Percentiles rank a stretch among this genome's conserved stretches.
These are phyloP conservation scores for Himalopsyche kuldschensis DNA, from an alignment of 2,888 invertebrate species.

Conservation along the genomic window DNA sequence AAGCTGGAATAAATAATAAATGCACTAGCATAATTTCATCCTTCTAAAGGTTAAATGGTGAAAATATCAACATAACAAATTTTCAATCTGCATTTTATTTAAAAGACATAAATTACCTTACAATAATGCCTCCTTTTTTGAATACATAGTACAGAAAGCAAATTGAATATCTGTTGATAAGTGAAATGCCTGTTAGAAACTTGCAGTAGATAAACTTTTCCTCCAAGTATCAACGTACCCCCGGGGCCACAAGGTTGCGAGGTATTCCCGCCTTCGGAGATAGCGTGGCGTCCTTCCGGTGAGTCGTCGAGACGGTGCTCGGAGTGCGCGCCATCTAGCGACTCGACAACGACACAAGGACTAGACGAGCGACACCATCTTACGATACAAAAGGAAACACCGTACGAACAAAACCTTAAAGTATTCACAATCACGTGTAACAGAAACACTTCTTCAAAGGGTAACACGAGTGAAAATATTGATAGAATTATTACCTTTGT, in stretches of 20 bases:
- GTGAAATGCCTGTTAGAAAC: neutral
- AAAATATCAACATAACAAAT: neutral
- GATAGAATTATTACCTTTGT: neutral
- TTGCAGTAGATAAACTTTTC: slow-evolving; percentile 42
- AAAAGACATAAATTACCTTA: neutral
- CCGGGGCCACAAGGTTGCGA: neutral
- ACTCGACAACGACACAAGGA: slow-evolving; percentile 41
- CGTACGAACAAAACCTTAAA: slow-evolving; percentile 36
- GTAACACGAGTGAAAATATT: slow-evolving; percentile 12
- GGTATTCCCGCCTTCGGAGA: neutral
- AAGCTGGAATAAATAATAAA: neutral
- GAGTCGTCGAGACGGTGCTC: slow-evolving; percentile 39
- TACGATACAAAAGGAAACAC: slow-evolving; percentile 46
- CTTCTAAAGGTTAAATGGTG: neutral
- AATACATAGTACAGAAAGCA: neutral
- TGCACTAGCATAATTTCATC: neutral
- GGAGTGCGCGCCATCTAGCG: neutral
- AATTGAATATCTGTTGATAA: neutral
- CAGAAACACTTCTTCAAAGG: slow-evolving; percentile 36
- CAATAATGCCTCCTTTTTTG: neutral
- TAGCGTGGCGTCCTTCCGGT: slow-evolving; percentile 45
- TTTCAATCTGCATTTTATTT: neutral
- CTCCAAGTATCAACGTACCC: slow-evolving; percentile 54
- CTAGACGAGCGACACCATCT: slow-evolving; percentile 50
- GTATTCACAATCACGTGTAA: slow-evolving; percentile 40